A percentile compares a stretch with the other conserved stretches of the same genome.
phyloP scores from a whole-genome alignment of 2,888 invertebrate species.

The Digitonthophagus gazella region DNA sequence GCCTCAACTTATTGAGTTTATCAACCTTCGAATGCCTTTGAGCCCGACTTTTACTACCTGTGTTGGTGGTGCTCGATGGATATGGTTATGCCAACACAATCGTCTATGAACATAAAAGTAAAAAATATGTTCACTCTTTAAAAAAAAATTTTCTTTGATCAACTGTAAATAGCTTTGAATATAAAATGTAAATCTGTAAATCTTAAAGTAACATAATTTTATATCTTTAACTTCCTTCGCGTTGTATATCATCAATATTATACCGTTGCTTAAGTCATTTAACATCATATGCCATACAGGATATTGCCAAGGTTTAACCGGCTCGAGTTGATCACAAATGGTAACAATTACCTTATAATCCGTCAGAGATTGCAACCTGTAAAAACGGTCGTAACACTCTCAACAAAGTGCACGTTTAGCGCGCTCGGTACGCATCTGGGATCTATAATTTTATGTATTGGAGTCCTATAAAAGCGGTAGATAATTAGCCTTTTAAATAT shows the following conservation, averaged over 20 bases:
- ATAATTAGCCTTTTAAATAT: not conserved
- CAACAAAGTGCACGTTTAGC: not conserved
- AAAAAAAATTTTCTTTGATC: too few species aligned
- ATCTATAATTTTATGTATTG: not conserved
- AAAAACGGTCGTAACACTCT: constrained; percentile 6
- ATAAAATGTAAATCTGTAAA: not conserved
- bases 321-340: constrained; percentile 2
- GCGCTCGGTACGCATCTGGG: not conserved
- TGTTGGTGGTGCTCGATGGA: not conserved
- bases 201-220: not conserved
- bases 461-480: not conserved
- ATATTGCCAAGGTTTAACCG: constrained; percentile 9
- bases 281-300: constrained; percentile 1
- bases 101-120: not conserved
- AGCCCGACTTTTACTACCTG: constrained; percentile 14
- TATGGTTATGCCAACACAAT: not conserved
- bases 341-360: constrained; percentile 9
- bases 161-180: not conserved
- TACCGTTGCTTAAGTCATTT: not conserved
- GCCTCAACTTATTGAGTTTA: constrained; percentile 14
- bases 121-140: not conserved
- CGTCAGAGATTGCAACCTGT: constrained; percentile 11
- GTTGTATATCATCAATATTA: not conserved
- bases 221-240: not conserved
- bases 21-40: not conserved